These are phyloP conservation scores for Menidia menidia DNA, from an alignment of 2,797 vertebrate genomes.

Conservation along the genomic window DNA sequence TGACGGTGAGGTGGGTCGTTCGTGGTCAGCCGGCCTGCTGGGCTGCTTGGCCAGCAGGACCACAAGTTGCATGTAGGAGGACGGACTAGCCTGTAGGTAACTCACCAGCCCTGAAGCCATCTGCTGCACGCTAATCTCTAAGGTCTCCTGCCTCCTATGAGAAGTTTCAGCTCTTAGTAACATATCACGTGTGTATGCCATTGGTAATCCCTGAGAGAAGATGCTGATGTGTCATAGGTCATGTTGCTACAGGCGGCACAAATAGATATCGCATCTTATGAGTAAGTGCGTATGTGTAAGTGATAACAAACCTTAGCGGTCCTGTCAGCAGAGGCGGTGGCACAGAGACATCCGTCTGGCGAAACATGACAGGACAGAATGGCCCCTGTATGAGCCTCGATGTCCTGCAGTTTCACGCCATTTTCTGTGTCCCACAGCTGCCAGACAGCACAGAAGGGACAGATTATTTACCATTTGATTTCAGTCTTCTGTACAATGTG, in stretches of 20 bases:
- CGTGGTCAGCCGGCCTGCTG: constrained; percentile 26
- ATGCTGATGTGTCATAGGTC: constrained; percentile 50
- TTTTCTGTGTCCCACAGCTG: constrained; percentile 89
- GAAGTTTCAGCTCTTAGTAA: constrained; percentile 23
- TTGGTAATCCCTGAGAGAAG: constrained; percentile 41
- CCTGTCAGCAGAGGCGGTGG: constrained; percentile 92
- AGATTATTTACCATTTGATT: constrained; percentile 2
- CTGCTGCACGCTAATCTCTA: constrained; percentile 40
- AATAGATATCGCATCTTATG: constrained; percentile 39
- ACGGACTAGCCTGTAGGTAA: constrained; percentile 47
- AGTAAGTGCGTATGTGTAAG: constrained; percentile 18
- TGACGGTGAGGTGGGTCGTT: constrained; percentile 38
- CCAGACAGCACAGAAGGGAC: neutral
- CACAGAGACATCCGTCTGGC: constrained; percentile 85
- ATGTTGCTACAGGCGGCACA: constrained; percentile 30
- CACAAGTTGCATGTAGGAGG: constrained; percentile 18
- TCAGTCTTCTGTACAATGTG: constrained; percentile 1
- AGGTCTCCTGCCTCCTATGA: constrained; percentile 20
- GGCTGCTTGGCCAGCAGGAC: constrained; percentile 31
- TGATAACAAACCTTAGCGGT: constrained; percentile 88
- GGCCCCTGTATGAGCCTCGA: constrained; percentile 87
- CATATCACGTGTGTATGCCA: constrained; percentile 13
- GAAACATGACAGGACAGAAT: constrained; percentile 92
- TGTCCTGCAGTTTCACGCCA: constrained; percentile 85
- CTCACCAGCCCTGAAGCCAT: constrained; percentile 39